A percentile compares a stretch with the other conserved stretches of the same genome.
Conservation (phyloP, 2,113 vertebrate species). For the Etheostoma spectabile region DNA sequence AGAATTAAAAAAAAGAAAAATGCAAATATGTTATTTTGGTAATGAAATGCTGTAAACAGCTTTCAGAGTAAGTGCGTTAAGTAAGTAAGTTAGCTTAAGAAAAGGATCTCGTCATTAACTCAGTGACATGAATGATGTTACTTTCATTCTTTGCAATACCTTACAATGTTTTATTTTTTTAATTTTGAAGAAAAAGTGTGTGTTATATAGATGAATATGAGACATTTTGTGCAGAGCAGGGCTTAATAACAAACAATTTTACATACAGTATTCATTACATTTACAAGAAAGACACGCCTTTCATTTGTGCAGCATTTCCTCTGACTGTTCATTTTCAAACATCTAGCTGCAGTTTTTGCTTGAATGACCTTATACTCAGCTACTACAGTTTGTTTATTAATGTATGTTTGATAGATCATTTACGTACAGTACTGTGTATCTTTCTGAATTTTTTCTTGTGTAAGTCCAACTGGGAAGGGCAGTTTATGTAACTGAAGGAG, state of each 20-base stretch:
- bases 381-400: neutral
- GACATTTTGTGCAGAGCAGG: neutral
- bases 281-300: conserved; percentile 13
- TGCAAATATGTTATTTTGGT: neutral
- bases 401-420: neutral
- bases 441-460: neutral
- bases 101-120: neutral
- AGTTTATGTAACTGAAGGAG: too few relatives aligned
- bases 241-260: neutral
- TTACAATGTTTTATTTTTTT: neutral
- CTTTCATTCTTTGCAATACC: neutral
- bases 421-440: neutral
- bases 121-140: neutral
- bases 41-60: neutral
- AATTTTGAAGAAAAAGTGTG: neutral
- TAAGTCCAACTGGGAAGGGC: neutral
- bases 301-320: conserved; percentile 1
- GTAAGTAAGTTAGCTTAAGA: neutral
- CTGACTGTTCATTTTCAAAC: conserved; percentile 3
- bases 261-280: conserved; percentile 14
- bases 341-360: neutral
- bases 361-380: neutral
- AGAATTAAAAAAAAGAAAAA: neutral
- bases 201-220: neutral
- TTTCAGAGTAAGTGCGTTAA: neutral